phyloP scores from a whole-genome alignment of 2,797 vertebrate genomes.

The Etheostoma perlongum region DNA sequence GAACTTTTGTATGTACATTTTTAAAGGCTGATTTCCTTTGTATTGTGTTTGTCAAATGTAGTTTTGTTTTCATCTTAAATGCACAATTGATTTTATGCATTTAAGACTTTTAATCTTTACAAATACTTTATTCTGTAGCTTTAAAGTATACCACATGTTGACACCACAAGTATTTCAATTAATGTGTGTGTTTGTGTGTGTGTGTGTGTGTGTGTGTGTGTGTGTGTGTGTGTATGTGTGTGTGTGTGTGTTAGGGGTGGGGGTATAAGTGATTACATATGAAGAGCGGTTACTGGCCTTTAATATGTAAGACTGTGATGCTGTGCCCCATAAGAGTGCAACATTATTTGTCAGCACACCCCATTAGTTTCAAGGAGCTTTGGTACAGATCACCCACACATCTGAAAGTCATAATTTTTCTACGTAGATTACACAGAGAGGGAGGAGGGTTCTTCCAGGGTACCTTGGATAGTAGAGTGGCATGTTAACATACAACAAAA shows the following conservation, averaged over 20 bases:
- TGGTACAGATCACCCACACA: constrained; percentile 33
- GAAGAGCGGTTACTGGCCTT: constrained; percentile 32
- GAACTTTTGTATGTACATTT: not conserved
- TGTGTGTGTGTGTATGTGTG: not conserved
- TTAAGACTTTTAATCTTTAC: not conserved
- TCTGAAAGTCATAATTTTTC: constrained; percentile 43
- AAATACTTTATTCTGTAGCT: constrained; percentile 2
- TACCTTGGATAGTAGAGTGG: constrained; percentile 6
- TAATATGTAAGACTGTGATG: constrained; percentile 17
- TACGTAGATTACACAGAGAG: constrained; percentile 13
- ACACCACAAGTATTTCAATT: not conserved
- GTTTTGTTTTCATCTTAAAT: not conserved
- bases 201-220: too few relatives aligned
- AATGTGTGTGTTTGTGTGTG: too few relatives aligned
- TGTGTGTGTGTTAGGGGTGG: constrained; percentile 3
- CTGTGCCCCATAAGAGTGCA: constrained; percentile 5
- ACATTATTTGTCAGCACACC: constrained; percentile 17
- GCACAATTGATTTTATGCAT: not conserved
- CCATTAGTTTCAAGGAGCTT: constrained; percentile 27
- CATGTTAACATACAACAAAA: constrained; percentile 8
- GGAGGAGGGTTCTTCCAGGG: not conserved
- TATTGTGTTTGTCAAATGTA: not conserved
- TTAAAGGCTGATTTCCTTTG: not conserved
- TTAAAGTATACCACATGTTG: constrained; percentile 11
- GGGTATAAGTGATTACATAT: constrained; percentile 51